Percentiles rank a stretch among this genome's conserved stretches.
Evolutionary conservation across 2,888 invertebrate species (phyloP).

Genomic region (Acleris cristana): DNA sequence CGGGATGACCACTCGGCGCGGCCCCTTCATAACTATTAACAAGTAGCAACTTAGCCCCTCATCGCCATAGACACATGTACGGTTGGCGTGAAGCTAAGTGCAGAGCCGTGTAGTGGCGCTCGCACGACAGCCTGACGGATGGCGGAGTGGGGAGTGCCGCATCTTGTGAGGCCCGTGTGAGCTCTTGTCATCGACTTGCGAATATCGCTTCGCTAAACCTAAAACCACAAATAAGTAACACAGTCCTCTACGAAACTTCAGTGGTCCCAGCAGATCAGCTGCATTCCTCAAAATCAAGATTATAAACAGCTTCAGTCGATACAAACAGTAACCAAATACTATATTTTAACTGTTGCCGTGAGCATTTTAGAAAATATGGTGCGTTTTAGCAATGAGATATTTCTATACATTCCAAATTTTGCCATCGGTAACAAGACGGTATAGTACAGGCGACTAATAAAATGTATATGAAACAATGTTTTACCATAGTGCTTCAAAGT

Average conservation of each 20-base stretch:
- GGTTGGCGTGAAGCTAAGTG: constrained; percentile 72
- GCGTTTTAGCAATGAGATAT: no score
- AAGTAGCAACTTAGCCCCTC: constrained; percentile 71
- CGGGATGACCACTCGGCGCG: constrained; percentile 58
- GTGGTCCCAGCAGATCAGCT: no score
- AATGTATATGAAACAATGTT: no score
- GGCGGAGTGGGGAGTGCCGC: constrained; percentile 59
- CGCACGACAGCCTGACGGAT: constrained; percentile 75
- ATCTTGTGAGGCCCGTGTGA: constrained; percentile 54
- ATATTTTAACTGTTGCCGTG: no score
- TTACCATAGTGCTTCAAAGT: no score
- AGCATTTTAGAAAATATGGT: no score
- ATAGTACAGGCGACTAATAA: no score
- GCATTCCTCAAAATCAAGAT: no score
- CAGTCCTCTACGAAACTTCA: neutral
- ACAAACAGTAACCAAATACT: no score
- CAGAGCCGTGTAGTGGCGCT: constrained; percentile 70
- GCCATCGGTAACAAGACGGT: no score
- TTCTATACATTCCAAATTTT: no score
- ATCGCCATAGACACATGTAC: constrained; percentile 71
- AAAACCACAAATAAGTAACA: neutral
- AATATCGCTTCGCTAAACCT: constrained; percentile 40
- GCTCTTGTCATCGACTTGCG: constrained; percentile 48
- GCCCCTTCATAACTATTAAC: constrained; percentile 68
- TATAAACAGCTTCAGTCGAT: no score